Evolutionary conservation across 2,797 vertebrate genomes (phyloP).

Genomic region (Tapera naevia): DNA sequence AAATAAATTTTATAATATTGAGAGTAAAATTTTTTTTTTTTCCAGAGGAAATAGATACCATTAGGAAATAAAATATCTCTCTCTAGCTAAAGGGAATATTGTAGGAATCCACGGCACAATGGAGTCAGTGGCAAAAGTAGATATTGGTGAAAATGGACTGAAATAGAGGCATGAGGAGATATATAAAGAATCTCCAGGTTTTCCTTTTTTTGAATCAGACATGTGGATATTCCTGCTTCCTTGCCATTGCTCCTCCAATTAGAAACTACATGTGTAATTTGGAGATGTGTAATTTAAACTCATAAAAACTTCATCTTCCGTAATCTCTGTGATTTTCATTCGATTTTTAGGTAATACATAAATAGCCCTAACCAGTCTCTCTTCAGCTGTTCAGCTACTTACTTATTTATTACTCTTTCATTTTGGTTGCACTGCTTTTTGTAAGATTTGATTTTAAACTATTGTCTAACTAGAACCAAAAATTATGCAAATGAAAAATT

Average conservation of each 20-base stretch:
- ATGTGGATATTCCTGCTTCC: background rate
- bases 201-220: background rate
- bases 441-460: slow-evolving; percentile 53
- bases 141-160: background rate
- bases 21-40: background rate
- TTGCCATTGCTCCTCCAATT: background rate
- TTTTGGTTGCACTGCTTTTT: slow-evolving; percentile 26
- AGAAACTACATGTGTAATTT: background rate
- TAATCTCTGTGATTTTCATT: slow-evolving; percentile 49
- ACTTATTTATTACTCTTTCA: slow-evolving; percentile 58
- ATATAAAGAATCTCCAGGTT: background rate
- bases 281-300: slow-evolving; percentile 31
- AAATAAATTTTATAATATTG: background rate
- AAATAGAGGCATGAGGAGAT: background rate
- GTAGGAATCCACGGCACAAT: background rate
- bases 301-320: slow-evolving; percentile 34
- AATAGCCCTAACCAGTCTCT: slow-evolving; percentile 37
- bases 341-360: slow-evolving; percentile 24
- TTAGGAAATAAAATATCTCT: background rate
- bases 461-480: slow-evolving; percentile 63
- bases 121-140: background rate
- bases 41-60: background rate
- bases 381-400: slow-evolving; percentile 26
- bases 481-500: slow-evolving; percentile 72
- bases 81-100: background rate